Percentiles rank a stretch among this genome's conserved stretches.
Evolutionary conservation across 2,888 invertebrate species (phyloP).

Genomic region (Strigamia transsilvanica): DNA sequence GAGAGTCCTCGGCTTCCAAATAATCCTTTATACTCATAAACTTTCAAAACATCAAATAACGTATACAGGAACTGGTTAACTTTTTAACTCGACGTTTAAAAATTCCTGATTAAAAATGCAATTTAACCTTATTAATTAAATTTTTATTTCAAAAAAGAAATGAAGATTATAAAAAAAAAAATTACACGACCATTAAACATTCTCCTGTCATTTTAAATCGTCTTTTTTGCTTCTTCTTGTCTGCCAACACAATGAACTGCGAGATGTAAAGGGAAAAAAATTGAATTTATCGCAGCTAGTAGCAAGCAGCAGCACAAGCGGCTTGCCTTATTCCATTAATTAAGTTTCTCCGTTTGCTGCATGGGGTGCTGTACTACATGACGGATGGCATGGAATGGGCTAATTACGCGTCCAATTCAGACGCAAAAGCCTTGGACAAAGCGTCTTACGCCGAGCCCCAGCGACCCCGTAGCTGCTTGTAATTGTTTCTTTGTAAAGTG

Average conservation of each 20-base stretch:
- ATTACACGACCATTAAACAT: neutral
- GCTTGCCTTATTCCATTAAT: slow-evolving; percentile 42
- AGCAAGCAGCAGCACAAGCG: slow-evolving; percentile 33
- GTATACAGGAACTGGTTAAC: neutral
- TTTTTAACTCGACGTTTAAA: slow-evolving; percentile 13
- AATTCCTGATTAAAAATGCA: neutral
- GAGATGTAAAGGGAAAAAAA: slow-evolving; percentile 21
- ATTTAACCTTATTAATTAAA: neutral
- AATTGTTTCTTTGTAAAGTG: slow-evolving; percentile 43
- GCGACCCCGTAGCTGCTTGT: slow-evolving; percentile 40
- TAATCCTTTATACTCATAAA: slow-evolving; percentile 37
- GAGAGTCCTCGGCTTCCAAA: slow-evolving; percentile 22
- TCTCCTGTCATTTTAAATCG: slow-evolving; percentile 2
- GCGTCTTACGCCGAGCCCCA: slow-evolving; percentile 18
- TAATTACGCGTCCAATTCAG: slow-evolving; percentile 42
- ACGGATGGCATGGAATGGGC: slow-evolving; percentile 37
- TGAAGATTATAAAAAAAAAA: neutral
- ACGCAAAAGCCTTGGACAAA: slow-evolving; percentile 39
- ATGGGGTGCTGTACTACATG: slow-evolving; percentile 31
- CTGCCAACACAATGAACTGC: neutral
- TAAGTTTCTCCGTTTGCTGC: slow-evolving; percentile 42
- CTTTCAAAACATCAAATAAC: slow-evolving; percentile 23
- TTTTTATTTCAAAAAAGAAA: neutral
- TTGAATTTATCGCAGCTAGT: slow-evolving; percentile 36
- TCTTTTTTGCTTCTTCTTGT: neutral